These are phyloP conservation scores for Drosophila sucinea DNA, from an alignment of 1,140 invertebrate genomes.

Conservation along the genomic window DNA sequence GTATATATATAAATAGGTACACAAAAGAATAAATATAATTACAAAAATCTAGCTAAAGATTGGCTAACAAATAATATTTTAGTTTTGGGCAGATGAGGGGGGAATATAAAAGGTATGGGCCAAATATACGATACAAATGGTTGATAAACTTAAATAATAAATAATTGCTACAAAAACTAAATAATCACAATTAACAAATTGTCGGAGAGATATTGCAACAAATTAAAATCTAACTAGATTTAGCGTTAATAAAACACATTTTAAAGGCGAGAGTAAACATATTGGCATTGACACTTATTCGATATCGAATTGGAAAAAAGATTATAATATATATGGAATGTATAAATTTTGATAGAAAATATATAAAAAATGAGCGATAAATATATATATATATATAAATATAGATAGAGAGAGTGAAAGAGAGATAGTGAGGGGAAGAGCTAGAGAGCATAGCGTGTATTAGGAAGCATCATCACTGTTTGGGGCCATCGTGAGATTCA, in stretches of 20 bases:
- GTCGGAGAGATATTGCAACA: constrained; percentile 68
- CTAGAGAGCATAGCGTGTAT: constrained; percentile 36
- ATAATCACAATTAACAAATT: constrained; percentile 78
- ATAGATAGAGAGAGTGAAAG: too few species aligned
- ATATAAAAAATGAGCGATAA: neutral
- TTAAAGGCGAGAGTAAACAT: constrained; percentile 47
- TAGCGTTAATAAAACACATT: constrained; percentile 9
- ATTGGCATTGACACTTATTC: constrained; percentile 65
- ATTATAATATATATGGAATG: constrained; percentile 48
- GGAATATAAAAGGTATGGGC: neutral
- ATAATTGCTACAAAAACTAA: constrained; percentile 67
- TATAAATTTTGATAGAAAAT: constrained; percentile 7
- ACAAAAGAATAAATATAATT: constrained; percentile 43
- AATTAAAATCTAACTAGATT: constrained; percentile 50
- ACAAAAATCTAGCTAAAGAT: constrained; percentile 44
- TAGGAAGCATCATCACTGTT: constrained; percentile 48
- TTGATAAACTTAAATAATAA: constrained; percentile 60
- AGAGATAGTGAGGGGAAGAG: constrained; percentile 31
- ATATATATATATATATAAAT: neutral
- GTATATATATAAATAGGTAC: constrained; percentile 37
- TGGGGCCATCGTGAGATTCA: constrained; percentile 55
- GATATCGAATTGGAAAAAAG: constrained; percentile 32
- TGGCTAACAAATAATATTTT: constrained; percentile 51
- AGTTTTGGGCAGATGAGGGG: neutral
- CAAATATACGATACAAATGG: constrained; percentile 13